phyloP scores from a whole-genome alignment of 2,888 invertebrate genomes.

The Diarsia rubi region DNA sequence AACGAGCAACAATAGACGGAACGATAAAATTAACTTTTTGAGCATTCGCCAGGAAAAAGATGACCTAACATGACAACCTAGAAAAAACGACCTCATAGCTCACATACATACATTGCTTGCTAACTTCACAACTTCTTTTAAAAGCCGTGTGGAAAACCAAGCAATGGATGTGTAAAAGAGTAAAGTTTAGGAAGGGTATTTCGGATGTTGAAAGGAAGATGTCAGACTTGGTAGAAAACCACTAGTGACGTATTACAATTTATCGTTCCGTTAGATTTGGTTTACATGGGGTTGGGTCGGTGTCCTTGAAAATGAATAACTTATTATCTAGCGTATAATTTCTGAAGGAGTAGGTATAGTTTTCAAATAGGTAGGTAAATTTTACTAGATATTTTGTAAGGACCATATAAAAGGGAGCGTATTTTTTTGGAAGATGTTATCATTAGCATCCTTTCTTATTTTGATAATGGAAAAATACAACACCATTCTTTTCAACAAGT shows the following conservation, averaged over 20 bases:
- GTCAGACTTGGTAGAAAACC: slow-evolving; percentile 51
- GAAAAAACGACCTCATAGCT: background rate
- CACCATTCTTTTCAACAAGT: background rate
- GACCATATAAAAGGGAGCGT: background rate
- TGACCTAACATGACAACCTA: slow-evolving; percentile 21
- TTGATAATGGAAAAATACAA: background rate
- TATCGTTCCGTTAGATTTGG: slow-evolving; percentile 31
- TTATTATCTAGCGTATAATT: background rate
- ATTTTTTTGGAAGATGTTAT: background rate
- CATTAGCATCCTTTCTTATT: background rate
- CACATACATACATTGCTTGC: background rate
- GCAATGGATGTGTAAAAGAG: slow-evolving; percentile 10
- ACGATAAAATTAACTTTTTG: slow-evolving; percentile 64
- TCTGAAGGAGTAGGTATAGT: no score
- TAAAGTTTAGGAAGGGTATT: background rate
- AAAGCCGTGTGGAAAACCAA: background rate
- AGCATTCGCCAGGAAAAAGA: slow-evolving; percentile 53
- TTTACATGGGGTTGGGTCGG: slow-evolving; percentile 22
- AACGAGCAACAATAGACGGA: slow-evolving; percentile 55
- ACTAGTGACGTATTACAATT: slow-evolving; percentile 59
- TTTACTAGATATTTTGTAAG: background rate
- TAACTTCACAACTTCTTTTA: background rate
- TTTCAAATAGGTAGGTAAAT: background rate
- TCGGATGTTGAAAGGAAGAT: slow-evolving; percentile 15
- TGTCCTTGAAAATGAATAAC: background rate